Evolutionary conservation across 1,140 invertebrate genomes (phyloP).

Genomic region (Drosophila sp.): DNA sequence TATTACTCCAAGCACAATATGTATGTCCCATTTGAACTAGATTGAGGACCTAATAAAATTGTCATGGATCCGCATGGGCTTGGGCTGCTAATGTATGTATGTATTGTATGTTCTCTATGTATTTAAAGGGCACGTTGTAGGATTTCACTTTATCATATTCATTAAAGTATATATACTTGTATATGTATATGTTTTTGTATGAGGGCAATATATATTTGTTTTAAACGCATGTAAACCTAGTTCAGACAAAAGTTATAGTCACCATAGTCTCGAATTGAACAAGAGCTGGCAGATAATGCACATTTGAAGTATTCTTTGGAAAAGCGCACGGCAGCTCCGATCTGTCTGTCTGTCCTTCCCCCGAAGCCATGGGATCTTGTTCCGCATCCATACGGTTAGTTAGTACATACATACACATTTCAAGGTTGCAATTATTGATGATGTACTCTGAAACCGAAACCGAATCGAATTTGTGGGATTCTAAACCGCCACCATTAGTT

Average conservation of each 20-base stretch:
- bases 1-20: conserved; percentile 8
- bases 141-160: conserved; percentile 19
- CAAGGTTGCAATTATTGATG: conserved; percentile 21
- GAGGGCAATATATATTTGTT: conserved; percentile 33
- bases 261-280: conserved; percentile 49
- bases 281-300: conserved; percentile 68
- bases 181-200: conserved; percentile 9
- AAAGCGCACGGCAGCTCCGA: conserved; percentile 30
- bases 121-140: conserved; percentile 48
- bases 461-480: conserved; percentile 40
- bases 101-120: no score
- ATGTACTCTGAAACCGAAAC: conserved; percentile 64
- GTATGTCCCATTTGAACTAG: not conserved
- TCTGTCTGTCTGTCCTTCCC: conserved; percentile 8
- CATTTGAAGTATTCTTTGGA: conserved; percentile 47
- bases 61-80: not conserved
- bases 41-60: conserved; percentile 6
- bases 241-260: conserved; percentile 60
- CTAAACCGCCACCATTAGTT: conserved; percentile 23
- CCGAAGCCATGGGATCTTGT: not conserved
- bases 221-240: conserved; percentile 45
- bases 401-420: not conserved
- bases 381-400: not conserved
- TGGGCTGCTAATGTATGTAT: not conserved
- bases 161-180: not conserved